Base-by-base conservation (phyloP, 2,888 invertebrate genomes). In the Leptinotarsa peninsularis region DNA sequence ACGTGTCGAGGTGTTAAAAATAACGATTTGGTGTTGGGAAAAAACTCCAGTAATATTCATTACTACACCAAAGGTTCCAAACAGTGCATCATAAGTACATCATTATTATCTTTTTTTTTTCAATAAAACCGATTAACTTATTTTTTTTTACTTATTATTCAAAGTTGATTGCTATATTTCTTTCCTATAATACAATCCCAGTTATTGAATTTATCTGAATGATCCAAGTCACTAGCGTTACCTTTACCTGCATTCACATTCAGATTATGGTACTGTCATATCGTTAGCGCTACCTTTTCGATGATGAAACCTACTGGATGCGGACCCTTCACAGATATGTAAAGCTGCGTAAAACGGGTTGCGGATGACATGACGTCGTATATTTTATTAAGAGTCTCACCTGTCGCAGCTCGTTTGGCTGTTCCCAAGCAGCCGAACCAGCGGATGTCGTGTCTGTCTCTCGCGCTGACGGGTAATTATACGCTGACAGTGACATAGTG, bases 371-470 rank as follows among this genome's bases (percentile, higher is more conserved):
- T 82, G 84, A 81, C 83, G 83, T 82, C 84, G 85, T 84, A 86
- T 88, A 88, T 88, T 88, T 88, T 88, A 88, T 88, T 87, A 87
- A 87, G 85, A 86, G 85, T 84, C 86, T 87, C 87, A 88, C 87
- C 88, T 88, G 88, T 88, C 88, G 85, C 86, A 85, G 85, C 84
- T 75, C 78, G 78, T 76, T 78, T 74, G 75, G 85, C 84, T 83
- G 85, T 86, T 85, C 84, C 85, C 86, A 84, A 85, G 85, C 86
- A 84, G 83, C 84, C 84, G 83, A 84, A 85, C 82, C 82, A 83
- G 81, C 86, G 86, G 86, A 87, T 86, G 86, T 87, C 86, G 86
- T 84, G 86, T 86, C 86, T 87, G 86, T 87, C 86, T 85, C 82
- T 81, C 83, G 83, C 84, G 86, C 84, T 87, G 88, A 87, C 87